A percentile compares a stretch with the other conserved stretches of the same genome.
phyloP scores from a whole-genome alignment of 2,888 invertebrate species.

The Noctua pronuba region DNA sequence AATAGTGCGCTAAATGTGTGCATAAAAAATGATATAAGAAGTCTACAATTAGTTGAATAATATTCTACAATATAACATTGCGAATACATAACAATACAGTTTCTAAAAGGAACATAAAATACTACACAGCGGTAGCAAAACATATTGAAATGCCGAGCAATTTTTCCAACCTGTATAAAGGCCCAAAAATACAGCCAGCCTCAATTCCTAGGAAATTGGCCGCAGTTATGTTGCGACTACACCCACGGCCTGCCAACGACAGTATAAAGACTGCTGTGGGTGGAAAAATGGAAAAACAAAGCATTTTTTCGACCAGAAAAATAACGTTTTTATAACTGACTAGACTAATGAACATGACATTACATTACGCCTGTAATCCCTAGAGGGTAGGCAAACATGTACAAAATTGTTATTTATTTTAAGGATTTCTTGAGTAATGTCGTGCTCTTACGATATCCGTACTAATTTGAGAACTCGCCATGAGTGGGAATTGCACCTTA shows the following conservation, averaged over 20 bases:
- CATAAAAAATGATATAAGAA: not conserved
- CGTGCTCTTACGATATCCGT: too few relatives aligned
- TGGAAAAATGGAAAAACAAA: slow-evolving; percentile 29
- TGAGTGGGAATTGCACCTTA: not conserved
- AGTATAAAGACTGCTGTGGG: slow-evolving; percentile 11
- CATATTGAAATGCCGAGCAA: slow-evolving; percentile 1
- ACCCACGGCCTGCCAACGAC: slow-evolving; percentile 24
- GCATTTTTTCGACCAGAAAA: slow-evolving; percentile 10
- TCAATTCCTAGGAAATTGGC: slow-evolving; percentile 38
- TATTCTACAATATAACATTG: not conserved
- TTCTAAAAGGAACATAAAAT: not conserved
- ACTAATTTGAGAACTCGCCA: not conserved
- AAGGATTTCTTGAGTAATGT: not conserved
- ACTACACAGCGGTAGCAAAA: slow-evolving; percentile 2
- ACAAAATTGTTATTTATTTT: not conserved
- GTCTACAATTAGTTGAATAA: not conserved
- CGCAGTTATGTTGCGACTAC: slow-evolving; percentile 22
- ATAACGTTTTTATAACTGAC: slow-evolving; percentile 2
- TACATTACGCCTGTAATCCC: not conserved
- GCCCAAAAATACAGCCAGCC: slow-evolving; percentile 5
- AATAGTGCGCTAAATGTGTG: not conserved
- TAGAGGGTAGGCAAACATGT: not conserved
- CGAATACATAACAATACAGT: not conserved
- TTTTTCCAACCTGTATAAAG: slow-evolving; percentile 25
- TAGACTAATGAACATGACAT: not conserved